Percentiles rank a stretch among this genome's conserved stretches.
These are phyloP conservation scores for Campylomormyrus tamandua DNA, from an alignment of 2,113 vertebrate species.

Conservation along the genomic window DNA sequence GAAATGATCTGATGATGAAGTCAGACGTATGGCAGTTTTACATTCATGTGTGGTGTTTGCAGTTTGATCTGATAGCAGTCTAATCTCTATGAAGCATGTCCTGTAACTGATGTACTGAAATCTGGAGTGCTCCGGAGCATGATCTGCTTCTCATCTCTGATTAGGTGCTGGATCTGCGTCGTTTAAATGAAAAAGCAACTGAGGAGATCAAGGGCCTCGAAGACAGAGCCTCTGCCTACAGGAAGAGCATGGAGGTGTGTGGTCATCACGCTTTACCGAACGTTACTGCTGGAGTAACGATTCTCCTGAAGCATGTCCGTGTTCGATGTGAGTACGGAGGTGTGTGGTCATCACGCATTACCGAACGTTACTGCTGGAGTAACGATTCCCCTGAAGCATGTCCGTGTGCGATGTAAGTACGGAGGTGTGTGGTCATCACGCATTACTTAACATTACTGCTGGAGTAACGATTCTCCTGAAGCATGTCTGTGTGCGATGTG, in stretches of 20 bases:
- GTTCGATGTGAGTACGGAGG: constrained; percentile 26
- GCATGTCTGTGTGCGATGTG: not conserved
- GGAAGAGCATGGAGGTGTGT: constrained; percentile 35
- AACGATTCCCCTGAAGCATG: too few relatives aligned
- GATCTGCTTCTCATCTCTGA: constrained; percentile 15
- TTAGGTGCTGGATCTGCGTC: constrained; percentile 47
- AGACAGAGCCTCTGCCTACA: constrained; percentile 36
- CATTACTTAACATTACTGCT: not conserved
- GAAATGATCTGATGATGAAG: not conserved
- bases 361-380: too few relatives aligned
- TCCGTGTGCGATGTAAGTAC: not conserved
- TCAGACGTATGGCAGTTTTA: not conserved
- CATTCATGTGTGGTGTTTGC: not conserved
- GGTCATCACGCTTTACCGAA: not conserved
- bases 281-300: not conserved
- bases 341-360: constrained; percentile 13
- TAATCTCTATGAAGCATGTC: not conserved
- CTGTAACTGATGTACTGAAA: not conserved
- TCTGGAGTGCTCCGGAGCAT: not conserved
- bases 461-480: too few relatives aligned
- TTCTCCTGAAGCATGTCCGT: not conserved
- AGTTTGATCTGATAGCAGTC: not conserved
- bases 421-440: constrained; percentile 35
- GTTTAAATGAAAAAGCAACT: constrained; percentile 24
- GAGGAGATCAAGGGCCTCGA: constrained; percentile 38